Evolutionary conservation across 2,888 invertebrate species (phyloP), one percentile per base, ranked within the genome.

Genomic region (Caenorhabditis doughertyi): DNA sequence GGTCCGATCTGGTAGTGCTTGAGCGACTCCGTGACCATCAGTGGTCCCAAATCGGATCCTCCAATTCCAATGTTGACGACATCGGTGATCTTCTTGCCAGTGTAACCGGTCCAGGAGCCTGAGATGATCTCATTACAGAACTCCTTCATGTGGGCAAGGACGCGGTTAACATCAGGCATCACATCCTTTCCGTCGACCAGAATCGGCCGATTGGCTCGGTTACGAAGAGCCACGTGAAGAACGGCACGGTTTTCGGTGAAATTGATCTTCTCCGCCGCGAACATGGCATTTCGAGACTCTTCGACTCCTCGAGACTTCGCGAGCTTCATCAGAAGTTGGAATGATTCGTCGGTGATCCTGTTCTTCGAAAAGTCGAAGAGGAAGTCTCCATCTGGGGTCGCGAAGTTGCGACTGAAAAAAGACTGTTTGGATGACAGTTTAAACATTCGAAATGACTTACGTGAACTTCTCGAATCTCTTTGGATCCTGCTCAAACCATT

Each of bases 61-160:
- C 99, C 99, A 91, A 99, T 99, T 81, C 99, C 99, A 92, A 99
- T 99, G 93, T 99, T 99, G 81, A 99, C 95, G 47, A 99, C 96
- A 94, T 99, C 98, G 60, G 96, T 97, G 81, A 99, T 98, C 80
- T 95, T 93, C 93, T 97, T 96, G 21, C 97, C 98, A 0, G 97
- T 96, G 93, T 95, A 96, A 7, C 95, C 95, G 81, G 93, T 93
- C 95, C 95, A 95, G 51, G 92, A 88, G 4, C 94, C 94, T 56
- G 92, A 92, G 72, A 94, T 93, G 3, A 94, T 92, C 90, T 92
- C 64, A 62, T 95, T 94, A 0, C 95, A 95, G 93, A 99, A 99
- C 91, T 95, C 95, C 92, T 96, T 96, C 96, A 99, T 99, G 91
- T 99, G 98, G 0, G 94, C 93, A 35, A 99, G 93, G 2, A 98